Conservation (phyloP, 2,113 vertebrate species). For the Trematocara nigrifrons region DNA sequence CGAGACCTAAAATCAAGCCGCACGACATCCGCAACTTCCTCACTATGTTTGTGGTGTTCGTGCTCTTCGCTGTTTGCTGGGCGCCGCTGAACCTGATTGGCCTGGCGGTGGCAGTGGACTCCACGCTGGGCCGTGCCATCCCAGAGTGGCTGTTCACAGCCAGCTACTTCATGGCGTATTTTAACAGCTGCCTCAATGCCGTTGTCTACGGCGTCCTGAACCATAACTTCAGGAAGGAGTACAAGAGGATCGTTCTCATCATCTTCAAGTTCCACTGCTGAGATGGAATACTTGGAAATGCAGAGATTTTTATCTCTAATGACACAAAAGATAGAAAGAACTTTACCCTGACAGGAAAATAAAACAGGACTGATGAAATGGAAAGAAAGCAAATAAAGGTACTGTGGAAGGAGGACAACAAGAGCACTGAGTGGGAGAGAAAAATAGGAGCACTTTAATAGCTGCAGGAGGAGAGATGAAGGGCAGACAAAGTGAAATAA, state of each 20-base stretch:
- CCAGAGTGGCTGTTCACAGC: slow-evolving; percentile 79
- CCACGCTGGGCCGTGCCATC: slow-evolving; percentile 65
- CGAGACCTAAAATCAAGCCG: slow-evolving; percentile 71
- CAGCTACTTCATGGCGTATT: slow-evolving; percentile 84
- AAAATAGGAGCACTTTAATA: not conserved
- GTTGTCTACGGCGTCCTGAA: slow-evolving; percentile 79
- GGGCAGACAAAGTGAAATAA: not conserved
- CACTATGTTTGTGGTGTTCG: slow-evolving; percentile 82
- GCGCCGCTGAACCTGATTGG: slow-evolving; percentile 80
- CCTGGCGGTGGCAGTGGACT: slow-evolving; percentile 73
- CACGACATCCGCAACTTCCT: slow-evolving; percentile 80
- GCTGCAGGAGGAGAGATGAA: not conserved
- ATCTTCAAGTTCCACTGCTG: slow-evolving; percentile 73
- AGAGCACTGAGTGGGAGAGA: not conserved
- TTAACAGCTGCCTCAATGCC: slow-evolving; percentile 82
- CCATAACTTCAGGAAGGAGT: slow-evolving; percentile 81
- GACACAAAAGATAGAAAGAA: not conserved
- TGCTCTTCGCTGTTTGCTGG: slow-evolving; percentile 82
- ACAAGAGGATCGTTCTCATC: slow-evolving; percentile 76
- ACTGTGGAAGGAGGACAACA: not conserved
- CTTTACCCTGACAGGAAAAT: not conserved
- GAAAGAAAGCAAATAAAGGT: not conserved
- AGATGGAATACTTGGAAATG: not conserved
- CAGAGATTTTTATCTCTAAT: not conserved
- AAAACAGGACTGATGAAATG: not conserved